Percentiles rank a stretch among this genome's conserved stretches.
Evolutionary conservation across 2,113 vertebrate species (phyloP).

Genomic region (Centropristis striata): DNA sequence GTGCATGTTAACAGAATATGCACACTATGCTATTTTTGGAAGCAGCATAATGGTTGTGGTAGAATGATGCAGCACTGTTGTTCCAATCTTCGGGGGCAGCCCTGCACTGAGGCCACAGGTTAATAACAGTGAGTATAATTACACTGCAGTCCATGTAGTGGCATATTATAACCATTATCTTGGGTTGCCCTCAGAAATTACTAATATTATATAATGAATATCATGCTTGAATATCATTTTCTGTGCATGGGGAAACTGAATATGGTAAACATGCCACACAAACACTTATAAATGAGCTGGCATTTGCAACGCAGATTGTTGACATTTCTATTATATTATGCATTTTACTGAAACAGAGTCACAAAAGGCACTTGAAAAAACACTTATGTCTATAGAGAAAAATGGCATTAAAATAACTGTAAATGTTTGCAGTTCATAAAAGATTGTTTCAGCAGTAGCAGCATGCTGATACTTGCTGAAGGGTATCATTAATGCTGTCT

Average conservation of each 20-base stretch:
- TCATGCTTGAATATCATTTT: neutral
- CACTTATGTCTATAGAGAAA: neutral
- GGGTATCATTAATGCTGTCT: neutral
- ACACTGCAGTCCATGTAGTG: neutral
- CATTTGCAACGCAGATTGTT: too few relatives aligned
- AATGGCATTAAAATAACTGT: neutral
- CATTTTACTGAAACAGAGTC: neutral
- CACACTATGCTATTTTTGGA: neutral
- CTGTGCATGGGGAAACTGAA: neutral
- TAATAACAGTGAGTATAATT: constrained; percentile 17
- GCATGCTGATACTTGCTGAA: neutral
- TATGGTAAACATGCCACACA: neutral
- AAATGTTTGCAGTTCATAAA: neutral
- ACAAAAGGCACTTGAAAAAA: neutral
- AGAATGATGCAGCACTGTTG: neutral
- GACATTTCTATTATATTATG: neutral
- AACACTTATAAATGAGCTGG: neutral
- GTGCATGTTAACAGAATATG: neutral
- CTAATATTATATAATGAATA: neutral
- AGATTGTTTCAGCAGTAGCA: neutral
- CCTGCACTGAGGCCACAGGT: constrained; percentile 1
- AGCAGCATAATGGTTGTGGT: neutral
- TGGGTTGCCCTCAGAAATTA: neutral
- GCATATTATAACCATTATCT: neutral
- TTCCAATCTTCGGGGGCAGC: neutral